A percentile compares a stretch with the other conserved stretches of the same genome.
These are phyloP conservation scores for Calyptomena viridis DNA, from an alignment of 2,113 vertebrate species.

Conservation along the genomic window DNA sequence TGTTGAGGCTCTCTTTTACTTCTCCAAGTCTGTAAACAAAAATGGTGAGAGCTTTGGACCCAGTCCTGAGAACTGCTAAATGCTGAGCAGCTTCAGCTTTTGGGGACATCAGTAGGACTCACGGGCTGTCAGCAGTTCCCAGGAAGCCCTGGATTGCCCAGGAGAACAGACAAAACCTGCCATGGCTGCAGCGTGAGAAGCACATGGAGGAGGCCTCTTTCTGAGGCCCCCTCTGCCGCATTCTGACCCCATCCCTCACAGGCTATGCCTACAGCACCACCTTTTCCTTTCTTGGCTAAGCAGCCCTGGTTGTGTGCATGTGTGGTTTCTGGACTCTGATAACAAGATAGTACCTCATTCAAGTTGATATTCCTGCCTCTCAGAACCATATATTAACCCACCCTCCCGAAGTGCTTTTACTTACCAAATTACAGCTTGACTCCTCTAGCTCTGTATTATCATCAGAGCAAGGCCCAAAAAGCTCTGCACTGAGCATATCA, in stretches of 20 bases:
- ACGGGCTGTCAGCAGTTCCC: background rate
- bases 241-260: background rate
- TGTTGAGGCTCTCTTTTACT: background rate
- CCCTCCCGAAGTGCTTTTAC: background rate
- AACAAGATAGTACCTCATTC: background rate
- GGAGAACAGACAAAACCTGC: background rate
- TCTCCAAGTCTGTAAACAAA: background rate
- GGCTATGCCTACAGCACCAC: background rate
- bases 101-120: background rate
- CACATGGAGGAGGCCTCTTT: background rate
- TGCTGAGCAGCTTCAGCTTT: background rate
- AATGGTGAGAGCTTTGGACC: background rate
- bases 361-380: background rate
- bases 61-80: background rate
- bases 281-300: background rate
- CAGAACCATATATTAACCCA: background rate
- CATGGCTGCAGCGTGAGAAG: background rate
- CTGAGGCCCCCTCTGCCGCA: fast-evolving
- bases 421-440: background rate
- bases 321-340: background rate
- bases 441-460: background rate
- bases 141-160: background rate
- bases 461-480: background rate
- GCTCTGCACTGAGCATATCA: background rate
- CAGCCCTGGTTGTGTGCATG: background rate